A percentile compares a stretch with the other conserved stretches of the same genome.
Evolutionary conservation across 2,888 invertebrate genomes (phyloP).

Genomic region (Campoplex capitator): DNA sequence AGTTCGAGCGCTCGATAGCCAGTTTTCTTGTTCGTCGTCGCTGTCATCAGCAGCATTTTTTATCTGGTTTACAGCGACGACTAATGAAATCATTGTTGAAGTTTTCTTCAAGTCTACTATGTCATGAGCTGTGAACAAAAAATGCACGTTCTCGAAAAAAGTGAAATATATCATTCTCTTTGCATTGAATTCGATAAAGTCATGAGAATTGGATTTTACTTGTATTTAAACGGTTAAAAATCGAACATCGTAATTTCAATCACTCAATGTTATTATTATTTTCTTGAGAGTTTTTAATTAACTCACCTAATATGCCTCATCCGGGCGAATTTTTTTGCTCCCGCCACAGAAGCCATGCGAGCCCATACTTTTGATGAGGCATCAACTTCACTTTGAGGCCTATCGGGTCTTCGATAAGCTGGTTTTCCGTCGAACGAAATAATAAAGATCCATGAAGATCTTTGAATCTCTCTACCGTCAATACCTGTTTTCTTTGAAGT

Average conservation of each 20-base stretch:
- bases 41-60: no score
- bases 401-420: slow-evolving; percentile 87
- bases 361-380: slow-evolving; percentile 93
- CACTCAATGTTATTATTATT: no score
- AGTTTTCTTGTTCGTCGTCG: no score
- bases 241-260: neutral
- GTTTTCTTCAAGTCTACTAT: slow-evolving; percentile 95
- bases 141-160: neutral
- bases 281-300: neutral
- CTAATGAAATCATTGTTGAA: slow-evolving; percentile 91
- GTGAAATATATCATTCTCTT: neutral
- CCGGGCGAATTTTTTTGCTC: slow-evolving; percentile 93
- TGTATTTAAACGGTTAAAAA: no score
- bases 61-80: slow-evolving; percentile 83
- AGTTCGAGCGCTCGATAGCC: no score
- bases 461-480: slow-evolving; percentile 90
- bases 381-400: slow-evolving; percentile 89
- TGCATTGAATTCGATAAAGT: neutral
- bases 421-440: slow-evolving; percentile 88
- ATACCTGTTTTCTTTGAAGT: slow-evolving; percentile 89
- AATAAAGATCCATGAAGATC: slow-evolving; percentile 90
- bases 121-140: slow-evolving; percentile 87
- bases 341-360: slow-evolving; percentile 95
- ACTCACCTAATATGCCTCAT: slow-evolving; percentile 93
- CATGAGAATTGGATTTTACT: neutral